Evolutionary conservation across 2,113 vertebrate species (phyloP).

Genomic region (Takifugu bimaculatus): DNA sequence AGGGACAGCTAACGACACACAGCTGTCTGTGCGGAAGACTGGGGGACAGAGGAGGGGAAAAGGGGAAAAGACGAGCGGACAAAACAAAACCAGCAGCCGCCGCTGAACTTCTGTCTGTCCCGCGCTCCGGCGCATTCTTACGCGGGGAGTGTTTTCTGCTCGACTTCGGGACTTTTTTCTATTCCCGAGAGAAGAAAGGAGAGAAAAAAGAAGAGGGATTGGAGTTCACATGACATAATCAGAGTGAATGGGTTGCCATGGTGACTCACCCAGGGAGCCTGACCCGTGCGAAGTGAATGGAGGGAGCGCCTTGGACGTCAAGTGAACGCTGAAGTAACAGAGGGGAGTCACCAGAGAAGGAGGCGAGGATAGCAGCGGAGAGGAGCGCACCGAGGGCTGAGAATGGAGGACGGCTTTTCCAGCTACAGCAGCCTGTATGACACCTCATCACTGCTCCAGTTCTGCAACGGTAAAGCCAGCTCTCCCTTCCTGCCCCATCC

Average conservation of each 20-base stretch:
- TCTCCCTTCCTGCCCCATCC: slow-evolving; percentile 7
- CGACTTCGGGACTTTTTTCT: slow-evolving; percentile 39
- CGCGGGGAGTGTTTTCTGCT: slow-evolving; percentile 28
- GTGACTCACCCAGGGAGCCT: slow-evolving; percentile 86
- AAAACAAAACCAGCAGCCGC: slow-evolving; percentile 29
- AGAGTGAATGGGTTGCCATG: slow-evolving; percentile 88
- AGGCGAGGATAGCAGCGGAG: slow-evolving; percentile 36
- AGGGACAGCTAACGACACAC: slow-evolving; percentile 49
- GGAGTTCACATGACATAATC: slow-evolving; percentile 72
- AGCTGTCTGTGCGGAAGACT: slow-evolving; percentile 54
- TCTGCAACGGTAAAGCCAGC: slow-evolving; percentile 87
- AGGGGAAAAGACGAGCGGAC: slow-evolving; percentile 15
- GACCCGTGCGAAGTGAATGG: slow-evolving; percentile 77
- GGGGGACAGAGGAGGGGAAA: slow-evolving; percentile 30
- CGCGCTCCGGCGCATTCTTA: slow-evolving; percentile 22
- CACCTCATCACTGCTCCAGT: slow-evolving; percentile 94
- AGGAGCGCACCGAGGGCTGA: slow-evolving; percentile 64
- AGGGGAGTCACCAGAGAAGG: slow-evolving; percentile 56
- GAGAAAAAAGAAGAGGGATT: slow-evolving; percentile 12
- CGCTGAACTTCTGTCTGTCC: slow-evolving; percentile 33
- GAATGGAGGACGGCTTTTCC: slow-evolving; percentile 96
- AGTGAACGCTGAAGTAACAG: slow-evolving; percentile 68
- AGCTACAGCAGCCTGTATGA: slow-evolving; percentile 93
- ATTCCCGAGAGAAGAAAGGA: slow-evolving; percentile 1
- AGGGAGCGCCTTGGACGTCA: slow-evolving; percentile 59